These are phyloP conservation scores for Plagiodera versicolora DNA, from an alignment of 2,888 invertebrate genomes.

Conservation along the genomic window DNA sequence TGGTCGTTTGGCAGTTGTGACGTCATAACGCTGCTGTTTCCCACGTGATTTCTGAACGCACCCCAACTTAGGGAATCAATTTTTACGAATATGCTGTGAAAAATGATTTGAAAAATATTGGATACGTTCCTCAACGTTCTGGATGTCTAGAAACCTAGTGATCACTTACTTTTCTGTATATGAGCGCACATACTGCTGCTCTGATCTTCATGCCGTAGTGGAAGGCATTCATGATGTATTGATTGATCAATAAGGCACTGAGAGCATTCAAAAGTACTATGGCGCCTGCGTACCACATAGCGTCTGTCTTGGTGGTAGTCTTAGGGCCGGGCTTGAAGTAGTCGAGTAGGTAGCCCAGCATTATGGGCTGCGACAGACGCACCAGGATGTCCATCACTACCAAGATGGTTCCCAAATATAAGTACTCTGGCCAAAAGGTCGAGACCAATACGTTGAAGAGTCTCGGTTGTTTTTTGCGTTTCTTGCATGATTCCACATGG, in stretches of 20 bases:
- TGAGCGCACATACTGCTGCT: constrained; percentile 78
- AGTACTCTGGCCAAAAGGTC: constrained; percentile 70
- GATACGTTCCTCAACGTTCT: no score
- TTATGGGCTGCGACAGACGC: constrained; percentile 67
- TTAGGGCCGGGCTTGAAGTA: constrained; percentile 63
- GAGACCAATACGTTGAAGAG: constrained; percentile 66
- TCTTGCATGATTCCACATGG: constrained; percentile 62
- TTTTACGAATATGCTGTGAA: no score
- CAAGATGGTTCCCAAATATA: constrained; percentile 64
- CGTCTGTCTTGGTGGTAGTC: constrained; percentile 59
- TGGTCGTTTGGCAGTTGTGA: no score
- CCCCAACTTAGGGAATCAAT: no score
- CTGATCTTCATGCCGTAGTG: constrained; percentile 81
- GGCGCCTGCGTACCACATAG: constrained; percentile 64
- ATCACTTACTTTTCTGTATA: constrained; percentile 80
- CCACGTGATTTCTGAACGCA: no score
- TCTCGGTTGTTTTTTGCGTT: constrained; percentile 62
- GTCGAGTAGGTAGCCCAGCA: constrained; percentile 66
- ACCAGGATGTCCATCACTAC: constrained; percentile 62
- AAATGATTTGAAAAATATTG: no score
- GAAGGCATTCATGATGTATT: constrained; percentile 67
- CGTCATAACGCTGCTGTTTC: no score
- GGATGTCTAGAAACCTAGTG: no score
- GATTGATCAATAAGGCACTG: constrained; percentile 66
- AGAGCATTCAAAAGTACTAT: constrained; percentile 61